Base-by-base conservation (phyloP, 2,113 vertebrate genomes). In the Solenodon paradoxus region DNA sequence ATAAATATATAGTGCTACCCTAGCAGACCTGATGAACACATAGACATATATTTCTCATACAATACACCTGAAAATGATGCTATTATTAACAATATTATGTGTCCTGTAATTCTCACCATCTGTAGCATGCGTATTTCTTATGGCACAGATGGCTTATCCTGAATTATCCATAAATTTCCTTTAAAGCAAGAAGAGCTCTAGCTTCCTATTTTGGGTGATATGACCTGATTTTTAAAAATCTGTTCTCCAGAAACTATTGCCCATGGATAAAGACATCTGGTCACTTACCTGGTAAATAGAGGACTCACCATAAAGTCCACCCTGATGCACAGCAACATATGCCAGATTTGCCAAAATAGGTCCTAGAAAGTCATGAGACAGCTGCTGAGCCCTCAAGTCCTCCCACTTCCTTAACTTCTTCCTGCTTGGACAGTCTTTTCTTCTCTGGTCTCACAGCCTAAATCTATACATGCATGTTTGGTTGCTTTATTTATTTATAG, bases 121-220 rank as follows among this genome's bases (percentile, higher is more conserved):
- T 97, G 94, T 95, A 90, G 72, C 61, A 79, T 92, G 53, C 82
- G 40, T 90, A 69, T 97, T 95, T 96, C 96, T 96, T 94, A 90
- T 90, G 81, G 92, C 88, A 96, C 96, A 96, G 95, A 97, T 97
- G 97, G 95, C 68, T 96, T 96, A 96, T 96, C 80, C 95, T 93
- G 72, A 97, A 96, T 97, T 97, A 92, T 88, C 95, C 92, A 94
- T 96, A 92, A 92, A 94, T 95, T 96, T 94, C 92, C 47, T 85
- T 91, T 92, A 95, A 88, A 93, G 87, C 32, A 82, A 96, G 82
- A 95, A 92, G 79, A 91, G 10, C 11, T n/a, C n/a, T 59, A 8
- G 32, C 88, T 90, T 97, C 92, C 68, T 95, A 95, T 94, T 97
- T 96, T 45, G 77, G 66, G n/a, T 90, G 16, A 1, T 42, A 82